Conservation (phyloP, 2,797 vertebrate genomes). For the Pangasius larnaudii region DNA sequence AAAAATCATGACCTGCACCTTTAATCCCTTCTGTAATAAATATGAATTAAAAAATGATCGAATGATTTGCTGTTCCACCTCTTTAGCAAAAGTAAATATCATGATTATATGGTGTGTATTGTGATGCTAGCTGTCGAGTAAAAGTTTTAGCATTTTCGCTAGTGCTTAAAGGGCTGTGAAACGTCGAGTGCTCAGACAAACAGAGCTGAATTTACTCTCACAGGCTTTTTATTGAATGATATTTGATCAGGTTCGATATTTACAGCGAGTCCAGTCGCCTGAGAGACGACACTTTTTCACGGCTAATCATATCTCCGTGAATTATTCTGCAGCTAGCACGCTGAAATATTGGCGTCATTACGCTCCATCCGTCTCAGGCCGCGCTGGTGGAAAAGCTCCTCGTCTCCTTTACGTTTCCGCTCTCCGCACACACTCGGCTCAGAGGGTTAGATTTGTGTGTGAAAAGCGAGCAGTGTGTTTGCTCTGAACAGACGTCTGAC, state of each 20-base stretch:
- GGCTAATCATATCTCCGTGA: not conserved
- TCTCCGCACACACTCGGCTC: not conserved
- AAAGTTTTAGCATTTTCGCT: not conserved
- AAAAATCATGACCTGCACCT: not conserved
- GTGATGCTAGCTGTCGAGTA: not conserved
- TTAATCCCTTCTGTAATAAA: not conserved
- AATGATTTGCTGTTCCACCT: not conserved
- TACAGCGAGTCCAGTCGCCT: not conserved
- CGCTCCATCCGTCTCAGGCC: not conserved
- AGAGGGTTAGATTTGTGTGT: not conserved
- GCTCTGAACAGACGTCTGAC: not conserved
- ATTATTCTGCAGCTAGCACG: not conserved
- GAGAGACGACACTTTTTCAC: not conserved
- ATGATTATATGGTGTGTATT: not conserved
- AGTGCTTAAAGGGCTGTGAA: not conserved
- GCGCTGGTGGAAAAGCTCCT: not conserved
- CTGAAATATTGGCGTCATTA: not conserved
- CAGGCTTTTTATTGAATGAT: not conserved
- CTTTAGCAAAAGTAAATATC: not conserved
- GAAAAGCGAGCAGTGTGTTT: not conserved
- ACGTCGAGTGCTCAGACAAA: not conserved
- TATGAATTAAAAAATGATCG: not conserved
- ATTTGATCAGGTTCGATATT: not conserved
- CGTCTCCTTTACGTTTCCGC: not conserved
- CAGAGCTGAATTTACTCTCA: not conserved